phyloP scores from a whole-genome alignment of 1,140 invertebrate genomes.

The Zaprionus lachaisei region DNA sequence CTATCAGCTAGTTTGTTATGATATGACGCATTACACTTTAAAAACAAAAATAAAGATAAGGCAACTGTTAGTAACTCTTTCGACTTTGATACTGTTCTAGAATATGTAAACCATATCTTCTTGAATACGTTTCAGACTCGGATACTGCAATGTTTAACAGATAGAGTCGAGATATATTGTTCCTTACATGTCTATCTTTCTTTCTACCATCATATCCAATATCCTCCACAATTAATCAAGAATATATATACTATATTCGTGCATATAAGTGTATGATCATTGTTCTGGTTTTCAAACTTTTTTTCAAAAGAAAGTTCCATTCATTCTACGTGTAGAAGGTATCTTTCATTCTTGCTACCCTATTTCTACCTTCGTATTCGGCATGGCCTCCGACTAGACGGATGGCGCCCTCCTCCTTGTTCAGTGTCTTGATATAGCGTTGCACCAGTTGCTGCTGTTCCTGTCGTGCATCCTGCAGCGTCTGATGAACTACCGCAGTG shows the following conservation, averaged over 20 bases:
- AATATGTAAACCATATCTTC: background rate
- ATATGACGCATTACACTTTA: too few species aligned
- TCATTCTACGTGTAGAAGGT: background rate
- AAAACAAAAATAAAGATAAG: too few species aligned
- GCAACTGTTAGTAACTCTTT: too few species aligned
- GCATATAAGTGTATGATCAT: background rate
- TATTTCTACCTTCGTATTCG: conserved; percentile 88
- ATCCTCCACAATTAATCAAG: too few species aligned
- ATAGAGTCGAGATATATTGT: too few species aligned
- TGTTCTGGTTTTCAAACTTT: background rate
- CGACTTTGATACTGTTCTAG: background rate
- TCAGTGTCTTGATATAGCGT: conserved; percentile 86
- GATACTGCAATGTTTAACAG: too few species aligned
- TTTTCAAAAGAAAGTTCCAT: background rate
- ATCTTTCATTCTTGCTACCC: background rate
- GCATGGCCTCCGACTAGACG: conserved; percentile 88
- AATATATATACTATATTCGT: too few species aligned
- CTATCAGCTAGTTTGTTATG: too few species aligned
- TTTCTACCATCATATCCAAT: too few species aligned
- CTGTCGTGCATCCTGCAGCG: conserved; percentile 73
- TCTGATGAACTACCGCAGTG: conserved; percentile 53
- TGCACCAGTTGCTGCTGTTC: conserved; percentile 73
- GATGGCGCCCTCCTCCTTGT: conserved; percentile 89
- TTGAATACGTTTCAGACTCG: too few species aligned
- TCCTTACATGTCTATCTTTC: too few species aligned